A percentile compares a stretch with the other conserved stretches of the same genome.
Conservation (phyloP, 2,888 invertebrate genomes). For the Drosophila robusta region DNA sequence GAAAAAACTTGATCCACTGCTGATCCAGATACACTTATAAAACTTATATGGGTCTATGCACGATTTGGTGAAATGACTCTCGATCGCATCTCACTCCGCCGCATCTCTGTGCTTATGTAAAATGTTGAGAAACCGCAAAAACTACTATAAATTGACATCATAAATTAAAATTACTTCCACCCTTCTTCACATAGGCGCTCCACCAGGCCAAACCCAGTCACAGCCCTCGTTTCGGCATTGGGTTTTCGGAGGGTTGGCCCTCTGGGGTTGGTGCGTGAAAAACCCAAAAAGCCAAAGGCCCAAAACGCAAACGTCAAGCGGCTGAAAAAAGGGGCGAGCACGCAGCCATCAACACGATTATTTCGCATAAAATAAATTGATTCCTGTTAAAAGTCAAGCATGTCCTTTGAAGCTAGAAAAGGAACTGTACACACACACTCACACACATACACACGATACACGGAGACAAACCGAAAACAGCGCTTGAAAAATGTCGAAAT, state of each 20-base stretch:
- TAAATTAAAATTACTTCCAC: constrained; percentile 85
- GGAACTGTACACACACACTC: constrained; percentile 35
- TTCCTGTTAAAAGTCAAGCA: constrained; percentile 83
- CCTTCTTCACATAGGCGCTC: constrained; percentile 83
- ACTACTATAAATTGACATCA: constrained; percentile 82
- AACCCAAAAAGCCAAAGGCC: constrained; percentile 47
- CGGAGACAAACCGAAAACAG: constrained; percentile 63
- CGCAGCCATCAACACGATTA: constrained; percentile 84
- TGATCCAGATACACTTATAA: background rate
- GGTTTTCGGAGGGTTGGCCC: constrained; percentile 54
- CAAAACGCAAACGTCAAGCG: constrained; percentile 49
- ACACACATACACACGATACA: constrained; percentile 22
- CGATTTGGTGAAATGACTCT: constrained; percentile 11
- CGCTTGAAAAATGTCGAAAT: constrained; percentile 77
- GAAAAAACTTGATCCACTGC: constrained; percentile 1
- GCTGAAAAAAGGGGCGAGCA: constrained; percentile 81
- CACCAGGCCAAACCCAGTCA: constrained; percentile 63
- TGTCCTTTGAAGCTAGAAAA: constrained; percentile 59
- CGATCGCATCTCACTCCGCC: constrained; percentile 12
- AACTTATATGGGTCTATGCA: background rate
- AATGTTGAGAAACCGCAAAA: constrained; percentile 68
- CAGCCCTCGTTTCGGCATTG: constrained; percentile 58
- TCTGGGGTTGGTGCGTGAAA: constrained; percentile 58
- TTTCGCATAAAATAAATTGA: constrained; percentile 84
- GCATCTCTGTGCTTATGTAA: constrained; percentile 45